A percentile compares a stretch with the other conserved stretches of the same genome.
These are phyloP conservation scores for Lepus townsendii DNA, from an alignment of 2,797 vertebrate genomes.

Conservation along the genomic window DNA sequence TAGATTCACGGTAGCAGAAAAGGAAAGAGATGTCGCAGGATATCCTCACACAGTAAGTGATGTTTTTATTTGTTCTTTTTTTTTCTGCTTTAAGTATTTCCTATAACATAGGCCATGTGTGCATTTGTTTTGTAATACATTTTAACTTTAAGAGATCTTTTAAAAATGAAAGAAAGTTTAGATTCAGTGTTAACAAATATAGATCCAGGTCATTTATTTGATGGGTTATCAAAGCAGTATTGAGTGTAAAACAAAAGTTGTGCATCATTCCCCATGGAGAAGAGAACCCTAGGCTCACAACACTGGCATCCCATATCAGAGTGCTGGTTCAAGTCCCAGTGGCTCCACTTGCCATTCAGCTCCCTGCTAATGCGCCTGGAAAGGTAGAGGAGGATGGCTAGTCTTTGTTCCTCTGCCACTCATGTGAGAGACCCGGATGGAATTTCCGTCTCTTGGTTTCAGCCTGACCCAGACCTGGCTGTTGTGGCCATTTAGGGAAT, in stretches of 20 bases:
- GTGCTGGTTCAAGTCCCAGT: too few species aligned
- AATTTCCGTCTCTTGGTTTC: too few species aligned
- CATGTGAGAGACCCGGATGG: too few species aligned
- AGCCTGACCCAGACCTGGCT: too few species aligned
- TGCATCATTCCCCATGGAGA: background rate
- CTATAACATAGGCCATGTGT: background rate
- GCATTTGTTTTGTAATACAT: background rate
- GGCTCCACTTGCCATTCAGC: too few species aligned
- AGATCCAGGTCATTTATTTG: background rate
- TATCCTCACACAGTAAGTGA: background rate
- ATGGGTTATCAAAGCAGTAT: background rate
- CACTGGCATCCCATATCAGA: too few species aligned
- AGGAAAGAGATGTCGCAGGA: background rate
- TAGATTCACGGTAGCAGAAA: background rate
- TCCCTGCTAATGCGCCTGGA: too few species aligned
- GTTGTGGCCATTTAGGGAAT: too few species aligned
- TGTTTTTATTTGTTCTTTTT: background rate
- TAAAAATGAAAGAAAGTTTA: background rate
- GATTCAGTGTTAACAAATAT: conserved; percentile 28
- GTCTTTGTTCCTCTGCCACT: too few species aligned
- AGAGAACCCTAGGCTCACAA: too few species aligned
- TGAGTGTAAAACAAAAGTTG: background rate
- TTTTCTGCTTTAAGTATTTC: background rate
- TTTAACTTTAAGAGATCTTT: conserved; percentile 10
- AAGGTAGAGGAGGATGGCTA: too few species aligned